These are phyloP conservation scores for Actenoides hombroni DNA, from an alignment of 2,113 vertebrate genomes.

Conservation along the genomic window DNA sequence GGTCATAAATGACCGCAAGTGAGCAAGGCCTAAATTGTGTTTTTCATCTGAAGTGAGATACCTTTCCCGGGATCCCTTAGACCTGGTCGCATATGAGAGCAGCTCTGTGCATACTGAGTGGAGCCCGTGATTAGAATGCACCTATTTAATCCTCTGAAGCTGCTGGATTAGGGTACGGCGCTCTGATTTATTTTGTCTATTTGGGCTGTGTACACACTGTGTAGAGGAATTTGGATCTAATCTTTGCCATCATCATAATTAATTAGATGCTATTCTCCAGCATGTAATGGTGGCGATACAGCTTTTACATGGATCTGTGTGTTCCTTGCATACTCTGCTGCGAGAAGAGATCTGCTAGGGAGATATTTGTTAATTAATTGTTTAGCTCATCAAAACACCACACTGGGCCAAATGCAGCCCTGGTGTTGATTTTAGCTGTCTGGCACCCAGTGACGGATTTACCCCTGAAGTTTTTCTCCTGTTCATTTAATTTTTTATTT, in stretches of 20 bases:
- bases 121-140: conserved; percentile 72
- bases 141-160: conserved; percentile 73
- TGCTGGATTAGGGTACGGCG: conserved; percentile 66
- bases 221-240: conserved; percentile 77
- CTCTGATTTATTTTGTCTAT: conserved; percentile 77
- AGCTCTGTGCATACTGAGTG: conserved; percentile 39
- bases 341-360: conserved; percentile 69
- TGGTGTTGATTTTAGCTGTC: conserved; percentile 17
- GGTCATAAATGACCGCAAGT: not conserved
- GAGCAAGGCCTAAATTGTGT: not conserved
- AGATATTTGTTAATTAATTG: conserved; percentile 79
- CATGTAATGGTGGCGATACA: conserved; percentile 64
- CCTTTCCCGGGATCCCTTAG: not conserved
- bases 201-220: conserved; percentile 67
- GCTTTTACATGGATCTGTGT: conserved; percentile 58
- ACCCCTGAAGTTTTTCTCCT: not conserved
- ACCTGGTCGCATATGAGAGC: not conserved
- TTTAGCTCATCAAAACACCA: conserved; percentile 73
- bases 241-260: conserved; percentile 78
- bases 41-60: not conserved
- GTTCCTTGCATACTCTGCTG: conserved; percentile 44
- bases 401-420: conserved; percentile 23
- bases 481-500: conserved; percentile 34
- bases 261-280: conserved; percentile 74
- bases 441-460: not conserved